Base-by-base conservation (phyloP, 2,797 vertebrate species). In the Epinephelus awoara region DNA sequence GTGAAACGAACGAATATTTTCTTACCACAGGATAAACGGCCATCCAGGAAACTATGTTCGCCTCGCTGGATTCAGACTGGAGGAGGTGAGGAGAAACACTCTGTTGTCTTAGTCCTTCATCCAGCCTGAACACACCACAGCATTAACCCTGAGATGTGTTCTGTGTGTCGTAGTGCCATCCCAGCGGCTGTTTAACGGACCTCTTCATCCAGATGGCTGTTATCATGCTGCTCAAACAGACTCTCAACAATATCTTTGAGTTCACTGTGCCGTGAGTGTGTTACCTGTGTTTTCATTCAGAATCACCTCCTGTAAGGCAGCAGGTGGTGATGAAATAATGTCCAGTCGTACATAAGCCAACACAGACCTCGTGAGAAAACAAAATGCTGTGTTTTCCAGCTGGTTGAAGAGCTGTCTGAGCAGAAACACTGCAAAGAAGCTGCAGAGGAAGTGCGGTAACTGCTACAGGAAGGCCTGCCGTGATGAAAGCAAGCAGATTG, bases 121-220 rank as follows among this genome's bases (percentile, higher is more conserved):
- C n/a, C 12, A 63, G 1, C 13, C 11, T 38, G 2, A 44, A 14
- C 58, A 1, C 18, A n/a, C 19, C 15, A 44, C 6, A 8, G n/a
- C 14, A 34, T 25, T 57, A 4, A 70, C 3, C 25, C 9, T 63
- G 25, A 15, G 3, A 6, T 49, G n/a, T 3, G 7, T 10, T 57
- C 77, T 51, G 12, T 85, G 75, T 82, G 23, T 67, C 64, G 8
- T 84, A 99, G 98, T 99, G 98, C 64, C 97, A 99, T 73, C 97
- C 97, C 27, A 99, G 97, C 2, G 98, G 98, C 75, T 99, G 98
- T 93, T 95, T 99, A 90, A 97, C 96, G 0, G 98, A 99, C 92
- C 97, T 99, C 72, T 99, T 98, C 79, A 96, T 98, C 89, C 98
- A 99, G 89, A 97, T 99, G 98, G 96, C 95, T 18, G 79, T 97